Evolutionary conservation across 2,113 vertebrate genomes (phyloP).

Genomic region (Prunella fulvescens): DNA sequence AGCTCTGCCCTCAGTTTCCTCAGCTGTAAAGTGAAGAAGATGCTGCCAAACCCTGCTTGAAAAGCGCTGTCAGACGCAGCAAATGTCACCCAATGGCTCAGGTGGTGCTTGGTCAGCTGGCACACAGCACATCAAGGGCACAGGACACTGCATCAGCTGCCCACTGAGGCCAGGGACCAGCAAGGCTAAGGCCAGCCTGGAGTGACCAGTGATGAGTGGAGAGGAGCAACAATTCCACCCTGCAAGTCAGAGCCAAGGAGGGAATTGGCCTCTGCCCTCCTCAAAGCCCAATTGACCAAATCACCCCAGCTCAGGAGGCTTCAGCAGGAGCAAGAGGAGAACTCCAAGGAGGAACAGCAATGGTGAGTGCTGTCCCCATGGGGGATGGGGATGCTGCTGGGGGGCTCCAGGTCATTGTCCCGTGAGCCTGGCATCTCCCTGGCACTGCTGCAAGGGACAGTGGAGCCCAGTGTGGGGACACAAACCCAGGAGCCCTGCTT

Average conservation of each 20-base stretch:
- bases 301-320: neutral
- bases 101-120: neutral
- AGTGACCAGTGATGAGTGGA: fast-evolving
- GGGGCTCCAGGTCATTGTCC: fast-evolving
- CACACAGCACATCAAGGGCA: neutral
- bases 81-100: neutral
- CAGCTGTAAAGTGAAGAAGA: neutral
- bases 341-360: neutral
- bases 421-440: neutral
- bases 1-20: neutral
- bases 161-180: neutral
- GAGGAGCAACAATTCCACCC: neutral
- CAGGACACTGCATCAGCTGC: neutral
- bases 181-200: neutral
- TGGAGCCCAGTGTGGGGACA: fast-evolving
- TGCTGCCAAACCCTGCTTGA: neutral
- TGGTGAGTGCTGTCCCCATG: neutral
- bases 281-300: neutral
- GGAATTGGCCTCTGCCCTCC: neutral
- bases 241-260: neutral
- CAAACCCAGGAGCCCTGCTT: fast-evolving
- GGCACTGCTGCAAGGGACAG: neutral
- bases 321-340: neutral
- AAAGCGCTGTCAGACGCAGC: neutral
- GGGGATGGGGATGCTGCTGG: neutral